Evolutionary conservation across 2,797 vertebrate genomes (phyloP).

Genomic region (Pseudotriccus pelzelni): DNA sequence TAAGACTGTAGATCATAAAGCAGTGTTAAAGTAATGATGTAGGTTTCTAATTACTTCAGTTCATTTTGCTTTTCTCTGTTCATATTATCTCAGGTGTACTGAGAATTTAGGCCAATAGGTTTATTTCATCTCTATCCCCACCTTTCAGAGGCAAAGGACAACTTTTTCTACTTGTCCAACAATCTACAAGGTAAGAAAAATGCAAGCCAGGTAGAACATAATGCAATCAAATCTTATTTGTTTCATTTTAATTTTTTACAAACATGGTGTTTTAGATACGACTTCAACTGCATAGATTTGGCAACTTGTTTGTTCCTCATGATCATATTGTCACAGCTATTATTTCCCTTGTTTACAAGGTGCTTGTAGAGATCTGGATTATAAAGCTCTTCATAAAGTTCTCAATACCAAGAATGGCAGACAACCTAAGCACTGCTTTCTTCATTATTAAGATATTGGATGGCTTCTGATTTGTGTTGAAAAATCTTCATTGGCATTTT

Average conservation of each 20-base stretch:
- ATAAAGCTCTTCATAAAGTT: not conserved
- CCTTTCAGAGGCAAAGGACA: not conserved
- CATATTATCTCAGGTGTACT: not conserved
- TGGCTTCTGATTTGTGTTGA: not conserved
- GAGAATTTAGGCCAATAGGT: not conserved
- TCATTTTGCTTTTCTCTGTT: not conserved
- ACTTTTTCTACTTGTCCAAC: not conserved
- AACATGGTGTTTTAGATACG: accelerated
- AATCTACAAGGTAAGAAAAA: not conserved
- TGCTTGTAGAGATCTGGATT: not conserved
- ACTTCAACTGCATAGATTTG: not conserved
- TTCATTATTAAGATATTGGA: not conserved
- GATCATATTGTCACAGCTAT: not conserved
- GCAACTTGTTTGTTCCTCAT: not conserved
- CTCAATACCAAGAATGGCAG: accelerated
- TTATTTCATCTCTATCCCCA: not conserved
- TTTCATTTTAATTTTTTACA: not conserved
- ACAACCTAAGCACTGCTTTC: accelerated
- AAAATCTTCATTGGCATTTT: not conserved
- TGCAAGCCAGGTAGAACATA: not conserved
- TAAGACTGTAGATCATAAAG: not conserved
- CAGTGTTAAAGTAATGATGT: not conserved
- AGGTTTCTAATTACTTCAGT: not conserved
- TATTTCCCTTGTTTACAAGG: not conserved
- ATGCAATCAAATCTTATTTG: not conserved